A percentile compares a stretch with the other conserved stretches of the same genome.
phyloP scores from a whole-genome alignment of 2,888 invertebrate genomes.

The Taenaris catops region DNA sequence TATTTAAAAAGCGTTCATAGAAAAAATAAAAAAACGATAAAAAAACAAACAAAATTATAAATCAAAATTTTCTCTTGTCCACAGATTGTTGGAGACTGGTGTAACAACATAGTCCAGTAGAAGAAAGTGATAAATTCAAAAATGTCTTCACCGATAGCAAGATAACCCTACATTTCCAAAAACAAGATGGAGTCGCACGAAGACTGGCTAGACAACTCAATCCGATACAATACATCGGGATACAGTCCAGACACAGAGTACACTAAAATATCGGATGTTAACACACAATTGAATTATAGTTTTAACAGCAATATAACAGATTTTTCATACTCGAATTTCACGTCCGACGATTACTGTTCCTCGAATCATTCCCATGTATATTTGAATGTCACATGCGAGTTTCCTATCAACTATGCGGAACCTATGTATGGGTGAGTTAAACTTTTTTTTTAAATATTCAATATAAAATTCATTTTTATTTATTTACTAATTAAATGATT shows the following conservation, averaged over 20 bases:
- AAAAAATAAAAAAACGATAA: neutral
- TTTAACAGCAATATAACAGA: constrained; percentile 45
- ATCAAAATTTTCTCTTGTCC: constrained; percentile 29
- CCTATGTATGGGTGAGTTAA: constrained; percentile 80
- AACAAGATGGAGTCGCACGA: constrained; percentile 53
- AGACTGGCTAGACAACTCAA: constrained; percentile 48
- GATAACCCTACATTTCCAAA: constrained; percentile 34
- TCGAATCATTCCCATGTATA: constrained; percentile 66
- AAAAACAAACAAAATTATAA: neutral
- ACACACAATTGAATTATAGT: constrained; percentile 36
- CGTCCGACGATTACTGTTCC: constrained; percentile 56
- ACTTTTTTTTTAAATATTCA: neutral
- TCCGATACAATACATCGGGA: constrained; percentile 33
- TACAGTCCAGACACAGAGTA: constrained; percentile 20
- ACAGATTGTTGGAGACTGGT: constrained; percentile 31
- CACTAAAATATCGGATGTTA: constrained; percentile 12
- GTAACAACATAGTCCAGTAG: no score
- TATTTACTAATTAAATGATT: neutral
- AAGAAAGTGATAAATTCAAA: constrained; percentile 24
- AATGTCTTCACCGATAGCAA: constrained; percentile 35
- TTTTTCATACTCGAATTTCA: constrained; percentile 52
- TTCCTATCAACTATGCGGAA: constrained; percentile 81
- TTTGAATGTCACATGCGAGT: constrained; percentile 83
- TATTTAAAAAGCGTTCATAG: neutral
- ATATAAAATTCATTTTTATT: neutral